Evolutionary conservation across 2,113 vertebrate species (phyloP).

Genomic region (Reinhardtius hippoglossoides): DNA sequence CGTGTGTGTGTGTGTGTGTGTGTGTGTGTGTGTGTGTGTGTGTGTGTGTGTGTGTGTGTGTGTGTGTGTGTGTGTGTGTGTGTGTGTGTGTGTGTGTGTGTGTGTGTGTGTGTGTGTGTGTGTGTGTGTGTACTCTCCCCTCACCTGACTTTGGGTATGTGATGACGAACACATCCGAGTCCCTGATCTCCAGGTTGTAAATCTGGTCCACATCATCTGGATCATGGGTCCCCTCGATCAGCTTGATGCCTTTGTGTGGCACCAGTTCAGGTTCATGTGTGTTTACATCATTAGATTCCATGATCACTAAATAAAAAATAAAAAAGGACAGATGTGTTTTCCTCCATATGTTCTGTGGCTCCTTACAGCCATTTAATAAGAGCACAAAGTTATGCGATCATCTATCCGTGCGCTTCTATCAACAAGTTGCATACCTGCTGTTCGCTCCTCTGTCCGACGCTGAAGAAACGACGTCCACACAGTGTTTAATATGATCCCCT

Average conservation of each 20-base stretch:
- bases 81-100: background rate
- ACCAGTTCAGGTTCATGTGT: conserved; percentile 29
- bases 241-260: conserved; percentile 49
- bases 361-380: too few species aligned
- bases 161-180: conserved; percentile 69
- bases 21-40: background rate
- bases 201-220: conserved; percentile 69
- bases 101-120: too few species aligned
- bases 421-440: background rate
- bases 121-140: background rate
- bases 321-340: background rate
- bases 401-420: background rate
- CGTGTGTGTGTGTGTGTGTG: background rate
- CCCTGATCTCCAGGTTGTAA: conserved; percentile 57
- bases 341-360: background rate
- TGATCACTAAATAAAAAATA: conserved; percentile 20
- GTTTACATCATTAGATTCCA: conserved; percentile 6
- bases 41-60: too few species aligned
- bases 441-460: background rate
- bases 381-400: too few species aligned
- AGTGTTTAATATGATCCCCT: background rate
- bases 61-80: background rate
- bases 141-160: conserved; percentile 80
- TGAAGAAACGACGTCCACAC: too few species aligned
- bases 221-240: conserved; percentile 65